Base-by-base conservation (phyloP, 1,140 invertebrate species). In the Anastatus disparis region DNA sequence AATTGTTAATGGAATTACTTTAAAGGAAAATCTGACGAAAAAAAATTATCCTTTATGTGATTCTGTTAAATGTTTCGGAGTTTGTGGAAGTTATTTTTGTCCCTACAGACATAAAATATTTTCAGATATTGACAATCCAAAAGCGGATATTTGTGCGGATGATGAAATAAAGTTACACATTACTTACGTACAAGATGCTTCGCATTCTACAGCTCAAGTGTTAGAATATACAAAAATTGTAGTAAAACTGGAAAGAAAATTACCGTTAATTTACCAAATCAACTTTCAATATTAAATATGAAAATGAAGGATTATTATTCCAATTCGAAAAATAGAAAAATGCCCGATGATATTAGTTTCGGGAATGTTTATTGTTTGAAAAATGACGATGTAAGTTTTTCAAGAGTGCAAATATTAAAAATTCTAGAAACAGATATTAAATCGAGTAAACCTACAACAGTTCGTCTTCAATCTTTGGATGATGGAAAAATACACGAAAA, bases 131-230 rank as follows among this genome's bases (percentile, higher is more conserved):
- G 84, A 86, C 72, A 13, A 35, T 40, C 82, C 84, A 40, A 70
- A 53, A 0, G 79, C 74, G 12, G 22, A 77, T 29, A 77, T 85
- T 22, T 61, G 9, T 29, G 84, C 81, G 48, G 77, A 76, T 1
- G 82, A 85, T 29, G 76, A 75, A 31, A 74, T 85, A 4, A 81
- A 77, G 31, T 69, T 84, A 8, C 46, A 74, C 13, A 46, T 84
- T 6, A 75, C 76, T 1, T 79, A 75, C 38, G 63, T 84, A 38
- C 83, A 85, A 12, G 71, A 79, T 73, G 78, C 79, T 8, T 79
- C 78, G 6, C 82, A 84, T 56, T 81, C 80, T 70, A 81, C 84
- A 40, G 82, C 78, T 7, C 80, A 80, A 55, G 73, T 85, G 40
- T 26, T 81, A 2, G 73, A 78, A 70, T 81, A 72, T 56, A 79